Percentiles rank a stretch among this genome's conserved stretches.
phyloP scores from a whole-genome alignment of 1,140 invertebrate genomes.

The Euura lappo region DNA sequence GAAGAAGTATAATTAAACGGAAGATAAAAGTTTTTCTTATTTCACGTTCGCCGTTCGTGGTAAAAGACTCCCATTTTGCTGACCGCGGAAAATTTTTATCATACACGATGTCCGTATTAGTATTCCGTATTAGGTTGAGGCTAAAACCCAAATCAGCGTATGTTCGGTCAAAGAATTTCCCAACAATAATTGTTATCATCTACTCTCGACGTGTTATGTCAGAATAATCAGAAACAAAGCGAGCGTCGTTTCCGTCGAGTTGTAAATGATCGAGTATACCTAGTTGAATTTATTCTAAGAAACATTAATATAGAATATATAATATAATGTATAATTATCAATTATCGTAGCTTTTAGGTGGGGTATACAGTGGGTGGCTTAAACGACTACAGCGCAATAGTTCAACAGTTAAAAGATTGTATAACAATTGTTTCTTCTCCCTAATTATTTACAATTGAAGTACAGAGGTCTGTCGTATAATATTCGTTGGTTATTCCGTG shows the following conservation, averaged over 20 bases:
- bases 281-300: conserved; percentile 33
- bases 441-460: background rate
- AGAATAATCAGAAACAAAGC: background rate
- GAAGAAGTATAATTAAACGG: no score
- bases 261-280: no score
- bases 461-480: background rate
- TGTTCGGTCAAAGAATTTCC: no score
- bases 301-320: conserved; percentile 59
- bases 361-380: conserved; percentile 57
- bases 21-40: no score
- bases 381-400: conserved; percentile 51
- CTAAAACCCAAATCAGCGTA: no score
- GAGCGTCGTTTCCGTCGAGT: background rate
- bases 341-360: conserved; percentile 46
- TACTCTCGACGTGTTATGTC: background rate
- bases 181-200: no score
- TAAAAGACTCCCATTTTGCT: no score
- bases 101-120: no score
- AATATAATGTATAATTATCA: conserved; percentile 25
- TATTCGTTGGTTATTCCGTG: background rate
- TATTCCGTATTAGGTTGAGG: no score
- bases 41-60: no score
- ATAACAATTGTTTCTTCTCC: conserved; percentile 40
- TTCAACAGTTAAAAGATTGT: conserved; percentile 57
- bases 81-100: no score